Evolutionary conservation across 2,113 vertebrate genomes (phyloP).

Genomic region (Oryzias javanicus): DNA sequence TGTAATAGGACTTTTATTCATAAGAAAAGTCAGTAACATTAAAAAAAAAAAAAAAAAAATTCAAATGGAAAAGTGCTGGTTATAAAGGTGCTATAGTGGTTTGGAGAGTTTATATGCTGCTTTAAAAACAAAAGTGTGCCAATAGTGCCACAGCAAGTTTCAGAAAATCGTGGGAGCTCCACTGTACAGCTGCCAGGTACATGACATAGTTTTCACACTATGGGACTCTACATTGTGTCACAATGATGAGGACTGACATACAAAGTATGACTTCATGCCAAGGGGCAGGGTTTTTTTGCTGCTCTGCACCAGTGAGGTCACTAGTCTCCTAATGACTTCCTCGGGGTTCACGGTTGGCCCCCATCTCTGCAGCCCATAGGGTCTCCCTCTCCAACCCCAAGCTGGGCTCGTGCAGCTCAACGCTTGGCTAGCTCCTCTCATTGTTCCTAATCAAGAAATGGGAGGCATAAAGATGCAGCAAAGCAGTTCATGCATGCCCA

Average conservation of each 20-base stretch:
- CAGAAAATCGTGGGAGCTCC: no score
- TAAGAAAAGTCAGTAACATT: no score
- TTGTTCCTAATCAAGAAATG: slow-evolving; percentile 77
- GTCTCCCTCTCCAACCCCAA: slow-evolving; percentile 19
- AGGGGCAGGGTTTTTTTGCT: slow-evolving; percentile 65
- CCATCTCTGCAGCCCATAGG: slow-evolving; percentile 49
- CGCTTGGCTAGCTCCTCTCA: slow-evolving; percentile 68
- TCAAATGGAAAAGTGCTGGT: no score
- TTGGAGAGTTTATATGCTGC: neutral
- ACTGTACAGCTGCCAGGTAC: slow-evolving; percentile 52
- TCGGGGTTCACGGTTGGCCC: slow-evolving; percentile 58
- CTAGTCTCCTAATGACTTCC: slow-evolving; percentile 75
- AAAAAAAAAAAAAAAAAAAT: no score
- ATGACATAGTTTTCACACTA: slow-evolving; percentile 52
- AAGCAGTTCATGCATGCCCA: slow-evolving; percentile 76
- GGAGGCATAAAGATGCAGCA: slow-evolving; percentile 68
- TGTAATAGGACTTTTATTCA: no score
- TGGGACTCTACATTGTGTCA: slow-evolving; percentile 36
- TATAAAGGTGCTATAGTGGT: neutral
- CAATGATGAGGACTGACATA: slow-evolving; percentile 68
- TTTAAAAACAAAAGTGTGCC: neutral
- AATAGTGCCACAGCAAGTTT: slow-evolving; percentile 13
- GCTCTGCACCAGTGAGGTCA: slow-evolving; percentile 72
- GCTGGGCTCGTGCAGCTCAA: slow-evolving; percentile 51
- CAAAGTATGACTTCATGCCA: slow-evolving; percentile 77